Evolutionary conservation across 2,113 vertebrate species (phyloP).

Genomic region (Cryptotis parvus): DNA sequence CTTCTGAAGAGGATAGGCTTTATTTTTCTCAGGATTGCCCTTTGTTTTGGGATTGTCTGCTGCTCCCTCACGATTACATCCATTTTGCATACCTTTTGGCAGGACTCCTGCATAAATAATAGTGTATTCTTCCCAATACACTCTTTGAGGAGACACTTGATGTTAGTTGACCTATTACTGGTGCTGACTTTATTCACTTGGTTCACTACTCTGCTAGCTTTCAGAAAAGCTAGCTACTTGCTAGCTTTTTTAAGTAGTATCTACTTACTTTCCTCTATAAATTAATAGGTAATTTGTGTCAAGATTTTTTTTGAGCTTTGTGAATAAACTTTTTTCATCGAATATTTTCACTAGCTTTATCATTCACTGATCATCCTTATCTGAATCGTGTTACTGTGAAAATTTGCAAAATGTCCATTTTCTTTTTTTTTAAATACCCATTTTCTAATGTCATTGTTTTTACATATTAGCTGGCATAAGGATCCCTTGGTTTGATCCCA

Average conservation of each 20-base stretch:
- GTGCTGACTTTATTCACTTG: not conserved
- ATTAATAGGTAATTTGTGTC: conserved; percentile 15
- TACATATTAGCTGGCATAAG: conserved; percentile 7
- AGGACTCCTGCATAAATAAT: not conserved
- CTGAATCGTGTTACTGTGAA: not conserved
- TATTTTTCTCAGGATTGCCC: not conserved
- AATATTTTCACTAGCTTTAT: conserved; percentile 40
- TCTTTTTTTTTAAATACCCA: conserved; percentile 18
- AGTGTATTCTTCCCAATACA: not conserved
- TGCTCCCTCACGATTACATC: not conserved
- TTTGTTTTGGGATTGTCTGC: not conserved
- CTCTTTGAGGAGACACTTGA: not conserved
- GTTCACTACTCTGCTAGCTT: not conserved
- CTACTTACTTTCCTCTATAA: conserved; percentile 12
- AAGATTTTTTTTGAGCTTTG: conserved; percentile 14
- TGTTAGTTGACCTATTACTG: not conserved
- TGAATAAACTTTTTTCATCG: conserved; percentile 32
- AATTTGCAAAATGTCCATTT: conserved; percentile 26
- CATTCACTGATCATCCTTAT: conserved; percentile 34
- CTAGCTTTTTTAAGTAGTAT: conserved; percentile 18
- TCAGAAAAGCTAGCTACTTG: no score
- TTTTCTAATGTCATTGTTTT: conserved; percentile 23
- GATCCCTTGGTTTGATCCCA: no score
- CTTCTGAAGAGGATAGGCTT: not conserved
- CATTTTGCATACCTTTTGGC: not conserved